Evolutionary conservation across 2,797 vertebrate genomes (phyloP), one percentile per base, ranked within the genome.

Genomic region (Synanceia verrucosa): DNA sequence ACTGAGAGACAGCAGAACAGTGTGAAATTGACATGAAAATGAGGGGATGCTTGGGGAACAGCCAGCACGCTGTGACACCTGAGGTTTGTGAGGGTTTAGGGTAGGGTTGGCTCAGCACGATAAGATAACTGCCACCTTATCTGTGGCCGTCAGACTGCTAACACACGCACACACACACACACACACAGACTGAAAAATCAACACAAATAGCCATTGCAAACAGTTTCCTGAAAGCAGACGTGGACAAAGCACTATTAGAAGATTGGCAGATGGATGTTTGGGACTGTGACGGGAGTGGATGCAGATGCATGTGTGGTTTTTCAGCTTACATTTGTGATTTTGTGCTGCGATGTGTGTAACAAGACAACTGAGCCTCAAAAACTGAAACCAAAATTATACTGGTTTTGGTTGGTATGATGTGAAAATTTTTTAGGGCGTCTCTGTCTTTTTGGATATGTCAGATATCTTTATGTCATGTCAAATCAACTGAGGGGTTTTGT

Each of bases 61-160:
- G 69, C 84, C 75, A 79, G 79, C 46, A 16, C n/a, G 33, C 66
- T 75, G 71, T 65, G 79, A 81, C 86, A 89, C 88, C 82, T 81
- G 86, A 85, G 88, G 85, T 82, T 78, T 84, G 86, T 26, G 63
- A 68, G 73, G 82, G 83, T 79, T 81, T 79, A 66, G 85, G 84
- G 67, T 50, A 66, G 86, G 78, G 76, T 91, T 87, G 82, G 89
- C 83, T 81, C 79, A 41, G 78, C 63, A 67, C 23, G 86, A 88
- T 86, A 85, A 88, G 89, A 90, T 90, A 91, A 87, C 79, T 83
- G 84, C 86, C 73, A 79, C 82, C 90, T 92, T 92, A 92, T 92
- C 91, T 79, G 75, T 58, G 63, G 70, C 64, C 33, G 86, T 91
- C 90, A 91, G 88, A 84, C 86, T 48, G 76, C 66, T 70, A 70